Conservation (phyloP, 2,888 invertebrate genomes). For the Ellobium chinense region DNA sequence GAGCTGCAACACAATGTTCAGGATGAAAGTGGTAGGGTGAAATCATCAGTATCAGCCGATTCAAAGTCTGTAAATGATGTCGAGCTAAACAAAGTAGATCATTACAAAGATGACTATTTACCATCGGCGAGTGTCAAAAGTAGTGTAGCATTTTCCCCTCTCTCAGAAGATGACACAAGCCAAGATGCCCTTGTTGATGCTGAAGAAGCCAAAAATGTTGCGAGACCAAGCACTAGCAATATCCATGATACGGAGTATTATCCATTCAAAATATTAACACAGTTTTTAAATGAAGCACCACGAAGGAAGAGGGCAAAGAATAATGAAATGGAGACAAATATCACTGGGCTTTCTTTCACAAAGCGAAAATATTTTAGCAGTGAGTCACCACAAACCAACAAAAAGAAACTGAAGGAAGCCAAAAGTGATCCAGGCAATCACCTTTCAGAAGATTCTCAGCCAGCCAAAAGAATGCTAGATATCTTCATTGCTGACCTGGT, state of each 20-base stretch:
- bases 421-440: background rate
- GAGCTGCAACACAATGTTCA: constrained; percentile 14
- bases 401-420: background rate
- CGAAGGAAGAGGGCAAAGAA: background rate
- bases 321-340: background rate
- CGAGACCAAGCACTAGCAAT: background rate
- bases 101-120: background rate
- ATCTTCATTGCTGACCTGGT: constrained; percentile 67
- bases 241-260: constrained; percentile 29
- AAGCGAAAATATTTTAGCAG: constrained; percentile 41
- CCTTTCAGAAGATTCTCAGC: background rate
- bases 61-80: no score
- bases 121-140: background rate
- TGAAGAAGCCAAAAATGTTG: background rate
- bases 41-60: background rate
- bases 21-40: background rate
- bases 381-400: background rate
- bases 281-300: constrained; percentile 47
- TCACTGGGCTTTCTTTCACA: background rate
- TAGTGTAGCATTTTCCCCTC: background rate
- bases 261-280: constrained; percentile 42
- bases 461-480: constrained; percentile 50
- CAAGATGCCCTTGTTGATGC: constrained; percentile 5
- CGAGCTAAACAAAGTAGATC: background rate
- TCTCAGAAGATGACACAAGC: background rate